Evolutionary conservation across 2,113 vertebrate genomes (phyloP).

Genomic region (Odontesthes bonariensis): DNA sequence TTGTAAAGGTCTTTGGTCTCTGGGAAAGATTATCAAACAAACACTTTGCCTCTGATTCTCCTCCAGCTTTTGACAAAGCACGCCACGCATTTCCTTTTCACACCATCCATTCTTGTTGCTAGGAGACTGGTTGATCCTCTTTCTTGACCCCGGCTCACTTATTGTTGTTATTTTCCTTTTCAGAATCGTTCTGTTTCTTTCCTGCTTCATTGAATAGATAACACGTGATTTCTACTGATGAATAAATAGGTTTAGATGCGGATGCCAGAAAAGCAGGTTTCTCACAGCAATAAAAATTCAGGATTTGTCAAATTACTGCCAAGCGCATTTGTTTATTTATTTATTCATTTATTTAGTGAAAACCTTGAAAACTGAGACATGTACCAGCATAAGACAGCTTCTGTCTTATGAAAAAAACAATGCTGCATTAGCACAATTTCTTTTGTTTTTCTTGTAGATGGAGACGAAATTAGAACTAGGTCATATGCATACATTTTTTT

Average conservation of each 20-base stretch:
- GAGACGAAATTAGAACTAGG: neutral
- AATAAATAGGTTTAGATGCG: neutral
- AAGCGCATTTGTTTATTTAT: neutral
- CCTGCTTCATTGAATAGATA: too few relatives aligned
- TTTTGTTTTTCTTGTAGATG: neutral
- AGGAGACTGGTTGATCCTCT: constrained; percentile 70
- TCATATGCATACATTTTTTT: neutral
- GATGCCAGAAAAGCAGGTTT: neutral
- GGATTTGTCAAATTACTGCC: constrained; percentile 5
- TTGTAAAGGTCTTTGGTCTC: constrained; percentile 50
- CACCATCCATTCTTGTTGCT: constrained; percentile 72
- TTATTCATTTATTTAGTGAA: neutral
- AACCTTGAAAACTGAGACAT: neutral
- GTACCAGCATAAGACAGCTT: constrained; percentile 1
- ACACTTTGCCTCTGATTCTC: constrained; percentile 59
- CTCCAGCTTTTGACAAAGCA: constrained; percentile 59
- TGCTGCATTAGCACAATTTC: neutral
- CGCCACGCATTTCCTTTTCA: constrained; percentile 63
- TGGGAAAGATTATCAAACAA: constrained; percentile 47
- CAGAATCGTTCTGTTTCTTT: constrained; percentile 18
- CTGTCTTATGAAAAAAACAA: constrained; percentile 4
- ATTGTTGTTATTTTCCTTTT: constrained; percentile 44
- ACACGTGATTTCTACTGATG: constrained; percentile 2
- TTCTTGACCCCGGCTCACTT: constrained; percentile 47
- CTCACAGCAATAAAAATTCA: neutral